These are phyloP conservation scores for Meriones psammophilus DNA, from an alignment of 2,797 vertebrate genomes.

Conservation along the genomic window DNA sequence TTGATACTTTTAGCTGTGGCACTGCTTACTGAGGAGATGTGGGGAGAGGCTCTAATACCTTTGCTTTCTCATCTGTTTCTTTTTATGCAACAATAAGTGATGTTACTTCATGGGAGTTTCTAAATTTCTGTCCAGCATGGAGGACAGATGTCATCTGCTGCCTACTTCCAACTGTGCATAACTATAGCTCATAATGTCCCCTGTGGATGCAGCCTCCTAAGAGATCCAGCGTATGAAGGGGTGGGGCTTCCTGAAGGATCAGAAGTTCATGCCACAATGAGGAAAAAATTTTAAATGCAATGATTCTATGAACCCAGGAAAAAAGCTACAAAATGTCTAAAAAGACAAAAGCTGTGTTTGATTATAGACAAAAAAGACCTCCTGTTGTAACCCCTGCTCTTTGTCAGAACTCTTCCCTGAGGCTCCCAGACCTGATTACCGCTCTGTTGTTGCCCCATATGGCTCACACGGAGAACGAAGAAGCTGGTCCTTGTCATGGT, in stretches of 20 bases:
- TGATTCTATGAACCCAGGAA: background rate
- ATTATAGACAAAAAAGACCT: slow-evolving; percentile 31
- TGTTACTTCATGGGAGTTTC: slow-evolving; percentile 10
- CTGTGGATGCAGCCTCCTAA: background rate
- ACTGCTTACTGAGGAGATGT: slow-evolving; percentile 46
- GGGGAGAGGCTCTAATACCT: background rate
- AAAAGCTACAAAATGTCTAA: background rate
- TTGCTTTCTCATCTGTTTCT: slow-evolving; percentile 37
- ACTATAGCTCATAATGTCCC: background rate
- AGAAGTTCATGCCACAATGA: background rate
- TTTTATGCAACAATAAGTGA: background rate
- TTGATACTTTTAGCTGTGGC: slow-evolving; percentile 47
- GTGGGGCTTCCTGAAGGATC: background rate
- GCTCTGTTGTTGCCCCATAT: background rate
- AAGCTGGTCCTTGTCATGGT: background rate
- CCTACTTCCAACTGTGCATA: background rate
- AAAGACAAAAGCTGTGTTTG: background rate
- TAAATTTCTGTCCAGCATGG: background rate
- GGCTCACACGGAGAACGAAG: background rate
- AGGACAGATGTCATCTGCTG: background rate
- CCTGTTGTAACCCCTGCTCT: background rate
- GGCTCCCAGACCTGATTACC: background rate
- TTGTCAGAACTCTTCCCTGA: slow-evolving; percentile 10
- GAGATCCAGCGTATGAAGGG: background rate
- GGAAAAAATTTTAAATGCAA: background rate